Base-by-base conservation (phyloP, 2,113 vertebrate genomes). In the Pterophyllum scalare region DNA sequence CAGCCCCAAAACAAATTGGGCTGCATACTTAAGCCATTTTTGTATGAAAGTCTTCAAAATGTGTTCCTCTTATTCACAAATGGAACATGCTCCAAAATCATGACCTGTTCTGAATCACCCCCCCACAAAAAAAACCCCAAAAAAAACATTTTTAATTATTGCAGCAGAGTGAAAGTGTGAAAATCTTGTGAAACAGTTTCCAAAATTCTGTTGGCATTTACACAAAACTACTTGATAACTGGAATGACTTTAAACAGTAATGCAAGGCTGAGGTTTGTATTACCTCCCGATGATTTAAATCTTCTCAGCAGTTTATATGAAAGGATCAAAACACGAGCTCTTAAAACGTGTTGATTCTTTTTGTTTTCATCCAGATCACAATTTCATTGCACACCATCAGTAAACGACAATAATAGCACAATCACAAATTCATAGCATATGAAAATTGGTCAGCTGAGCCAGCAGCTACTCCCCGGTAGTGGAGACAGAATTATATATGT, bases 401-500 rank as follows among this genome's bases (percentile, higher is more conserved):
- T 43, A 77, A 46, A 33, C 14, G 31, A 59, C 49, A 78, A 22
- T 20, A 70, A 70, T 49, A 52, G 24, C 43, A 70, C 15, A 20
- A 52, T 70, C 43, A 70, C 1, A 10, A 49, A 56, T 67, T 78
- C 8, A 26, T 59, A 31, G 35, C 65, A 74, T 3, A 54, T 79
- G 10, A 65, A 62, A 80, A 77, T 75, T 72, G 61, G 54, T 77
- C 57, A 77, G 56, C 20, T 22, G 4, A 56, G 43, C 33, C 46
- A 57, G 15, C 26, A 77, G 74, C 65, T 75, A 56, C 52, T 7
- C 15, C 35, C 22, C 72, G 59, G 10, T 52, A 74, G 26, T 28
- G 46, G 14, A 35, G 75, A 79, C 58, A 52, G 40, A 6, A 38
- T 78, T 74, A 74, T 77, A n/a, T 84, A 59, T 65, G 49, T 62